Evolutionary conservation across 2,797 vertebrate species (phyloP).

Genomic region (Arnoldichthys spilopterus): DNA sequence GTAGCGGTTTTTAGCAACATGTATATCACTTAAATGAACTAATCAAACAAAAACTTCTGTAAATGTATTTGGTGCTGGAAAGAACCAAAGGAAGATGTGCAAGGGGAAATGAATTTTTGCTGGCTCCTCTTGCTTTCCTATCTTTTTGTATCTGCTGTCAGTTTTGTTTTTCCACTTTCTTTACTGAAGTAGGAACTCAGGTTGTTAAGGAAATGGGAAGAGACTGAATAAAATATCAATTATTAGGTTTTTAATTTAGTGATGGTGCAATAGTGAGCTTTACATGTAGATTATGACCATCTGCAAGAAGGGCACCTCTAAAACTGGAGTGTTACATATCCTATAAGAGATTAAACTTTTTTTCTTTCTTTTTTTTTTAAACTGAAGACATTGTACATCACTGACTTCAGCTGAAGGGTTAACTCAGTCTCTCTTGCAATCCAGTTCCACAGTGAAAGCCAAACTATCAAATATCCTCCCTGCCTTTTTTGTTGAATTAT

Average conservation of each 20-base stretch:
- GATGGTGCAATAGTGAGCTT: constrained; percentile 46
- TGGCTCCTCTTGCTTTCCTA: constrained; percentile 56
- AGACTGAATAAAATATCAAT: constrained; percentile 66
- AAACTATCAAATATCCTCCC: constrained; percentile 20
- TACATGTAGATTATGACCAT: constrained; percentile 40
- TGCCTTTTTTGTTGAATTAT: not conserved
- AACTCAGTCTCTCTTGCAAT: constrained; percentile 48
- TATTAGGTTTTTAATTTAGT: constrained; percentile 37
- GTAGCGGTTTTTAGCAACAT: constrained; percentile 56
- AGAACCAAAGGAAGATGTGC: constrained; percentile 37
- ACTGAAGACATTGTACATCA: constrained; percentile 26
- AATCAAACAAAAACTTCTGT: constrained; percentile 57
- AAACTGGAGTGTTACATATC: constrained; percentile 45
- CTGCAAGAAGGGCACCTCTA: constrained; percentile 37
- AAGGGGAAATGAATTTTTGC: constrained; percentile 40
- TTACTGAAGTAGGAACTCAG: constrained; percentile 74
- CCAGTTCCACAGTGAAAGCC: constrained; percentile 32
- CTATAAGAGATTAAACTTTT: constrained; percentile 46
- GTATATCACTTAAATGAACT: constrained; percentile 62
- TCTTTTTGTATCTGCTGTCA: constrained; percentile 55
- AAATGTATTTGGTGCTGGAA: constrained; percentile 52
- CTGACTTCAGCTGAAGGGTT: constrained; percentile 28
- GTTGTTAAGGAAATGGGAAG: constrained; percentile 62
- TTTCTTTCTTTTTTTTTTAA: constrained; percentile 16
- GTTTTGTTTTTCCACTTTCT: constrained; percentile 52